Percentiles rank a stretch among this genome's conserved stretches.
These are phyloP conservation scores for Crotalus tigris DNA, from an alignment of 2,113 vertebrate species.

Conservation along the genomic window DNA sequence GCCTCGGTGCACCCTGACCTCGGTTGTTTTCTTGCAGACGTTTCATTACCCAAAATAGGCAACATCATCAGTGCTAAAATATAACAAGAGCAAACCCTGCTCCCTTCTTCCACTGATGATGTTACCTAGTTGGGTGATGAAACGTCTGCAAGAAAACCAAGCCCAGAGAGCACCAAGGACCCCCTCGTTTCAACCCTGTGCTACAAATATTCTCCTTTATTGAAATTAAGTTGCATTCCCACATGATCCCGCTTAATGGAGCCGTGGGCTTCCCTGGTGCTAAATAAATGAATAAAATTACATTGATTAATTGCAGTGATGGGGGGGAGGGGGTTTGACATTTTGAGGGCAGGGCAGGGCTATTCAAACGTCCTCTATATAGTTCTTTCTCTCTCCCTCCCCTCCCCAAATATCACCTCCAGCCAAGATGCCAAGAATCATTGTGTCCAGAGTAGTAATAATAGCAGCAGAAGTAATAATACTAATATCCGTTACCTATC, in stretches of 20 bases:
- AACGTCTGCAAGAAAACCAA: background rate
- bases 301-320: background rate
- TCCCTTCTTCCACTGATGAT: background rate
- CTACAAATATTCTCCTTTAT: background rate
- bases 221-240: background rate
- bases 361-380: background rate
- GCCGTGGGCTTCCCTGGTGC: background rate
- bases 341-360: background rate
- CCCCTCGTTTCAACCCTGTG: background rate
- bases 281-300: background rate
- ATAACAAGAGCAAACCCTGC: background rate
- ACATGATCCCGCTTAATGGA: background rate
- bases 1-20: background rate
- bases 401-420: background rate
- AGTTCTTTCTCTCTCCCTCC: background rate
- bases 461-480: background rate
- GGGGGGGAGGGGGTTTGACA: background rate
- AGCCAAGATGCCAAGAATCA: background rate
- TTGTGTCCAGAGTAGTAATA: background rate
- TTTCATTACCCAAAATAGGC: background rate
- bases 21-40: background rate
- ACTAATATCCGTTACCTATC: background rate
- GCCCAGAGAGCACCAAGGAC: background rate
- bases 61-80: background rate
- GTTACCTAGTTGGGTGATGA: background rate